Base-by-base conservation (phyloP, 2,888 invertebrate genomes). In the Galerucella pusilla region DNA sequence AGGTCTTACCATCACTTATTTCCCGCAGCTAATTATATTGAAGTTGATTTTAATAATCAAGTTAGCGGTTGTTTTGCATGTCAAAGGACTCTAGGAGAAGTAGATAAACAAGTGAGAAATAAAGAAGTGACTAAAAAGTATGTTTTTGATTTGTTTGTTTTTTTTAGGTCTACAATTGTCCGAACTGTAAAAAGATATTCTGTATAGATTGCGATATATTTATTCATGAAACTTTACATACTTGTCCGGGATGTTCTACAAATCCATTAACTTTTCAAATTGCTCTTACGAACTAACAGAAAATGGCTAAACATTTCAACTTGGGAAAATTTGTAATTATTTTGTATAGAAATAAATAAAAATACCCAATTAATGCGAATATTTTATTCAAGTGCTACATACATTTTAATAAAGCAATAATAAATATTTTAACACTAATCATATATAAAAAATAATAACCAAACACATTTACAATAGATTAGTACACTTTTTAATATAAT, bases 1-100 rank as follows among this genome's bases (percentile, higher is more conserved):
- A 92, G 99, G 79, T 98, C 98, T 0, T 98, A 98, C 87, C 98
- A 99, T 86, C 99, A 99, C 88, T 90, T 99, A 77, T 98, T 99
- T 87, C 98, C 98, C 0, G 94, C 98, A 66, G 93, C 94, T 63
- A 91, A 94, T 68, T 99, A 95, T 84, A 91, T 90, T 70, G 98
- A 98, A 88, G 80, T 94, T 49, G 83, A 88, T 0, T 91, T 91
- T 78, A 90, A 91, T 49, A 91, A 90, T 11, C 91, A 91, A 81
- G 88, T 90, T 0, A 88, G 89, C 67, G 88, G 88, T 79, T 96
- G 96, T 85, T 95, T 92, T 83, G 92, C 92, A n/a, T 96, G 96
- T 83, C 91, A 94, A 75, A 93, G 93, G 83, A 84, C 86, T n/a
- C 92, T 94, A 77, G 88, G 88, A 10, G 91, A 92, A 76, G 78